Conservation (phyloP, 2,888 invertebrate species). For the Chromoteleia sp. region DNA sequence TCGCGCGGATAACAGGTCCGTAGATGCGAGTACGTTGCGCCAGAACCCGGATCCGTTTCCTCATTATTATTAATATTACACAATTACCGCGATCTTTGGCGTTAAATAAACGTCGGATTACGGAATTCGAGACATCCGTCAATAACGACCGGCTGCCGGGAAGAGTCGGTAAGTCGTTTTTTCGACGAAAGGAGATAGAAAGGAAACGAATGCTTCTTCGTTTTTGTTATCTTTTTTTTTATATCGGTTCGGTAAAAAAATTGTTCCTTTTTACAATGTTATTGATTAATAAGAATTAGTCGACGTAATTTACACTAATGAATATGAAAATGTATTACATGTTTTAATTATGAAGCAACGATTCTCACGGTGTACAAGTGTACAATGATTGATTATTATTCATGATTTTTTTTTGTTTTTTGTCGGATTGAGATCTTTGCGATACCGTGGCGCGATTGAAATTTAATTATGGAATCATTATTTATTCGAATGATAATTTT, state of each 20-base stretch:
- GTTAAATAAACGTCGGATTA: conserved; percentile 2
- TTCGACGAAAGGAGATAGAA: neutral
- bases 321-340: conserved; percentile 43
- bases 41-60: conserved; percentile 75
- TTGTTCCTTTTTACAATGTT: neutral
- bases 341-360: conserved; percentile 42
- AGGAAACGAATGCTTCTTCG: too few relatives aligned
- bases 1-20: conserved; percentile 68
- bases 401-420: conserved; percentile 34
- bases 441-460: conserved; percentile 36
- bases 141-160: neutral
- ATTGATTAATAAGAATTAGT: conserved; percentile 41
- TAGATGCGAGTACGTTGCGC: conserved; percentile 73
- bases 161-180: neutral
- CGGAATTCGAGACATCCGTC: conserved; percentile 13
- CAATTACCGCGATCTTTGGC: conserved; percentile 76
- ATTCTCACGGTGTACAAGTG: conserved; percentile 41
- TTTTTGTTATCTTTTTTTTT: too few relatives aligned
- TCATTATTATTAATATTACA: conserved; percentile 80
- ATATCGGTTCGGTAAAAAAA: neutral
- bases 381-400: conserved; percentile 55
- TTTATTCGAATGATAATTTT: conserved; percentile 15
- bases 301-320: conserved; percentile 39
- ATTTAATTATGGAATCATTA: conserved; percentile 41
- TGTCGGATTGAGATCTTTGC: conserved; percentile 12